Base-by-base conservation (phyloP, 2,888 invertebrate genomes). In the Agrochola circellaris region DNA sequence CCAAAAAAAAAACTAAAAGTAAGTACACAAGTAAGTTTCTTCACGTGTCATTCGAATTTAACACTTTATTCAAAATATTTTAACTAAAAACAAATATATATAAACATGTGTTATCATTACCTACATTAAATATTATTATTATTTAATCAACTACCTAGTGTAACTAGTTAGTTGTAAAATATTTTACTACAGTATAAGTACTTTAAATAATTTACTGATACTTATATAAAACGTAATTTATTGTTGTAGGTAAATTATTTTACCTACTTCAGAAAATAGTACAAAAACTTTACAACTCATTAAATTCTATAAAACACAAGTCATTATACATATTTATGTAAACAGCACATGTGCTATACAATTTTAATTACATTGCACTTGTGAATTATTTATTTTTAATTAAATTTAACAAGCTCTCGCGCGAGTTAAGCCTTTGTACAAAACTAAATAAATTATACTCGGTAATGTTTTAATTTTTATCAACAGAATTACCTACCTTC, bases 351-450 rank as follows among this genome's bases (percentile, higher is more conserved):
- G 26, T 66, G 34, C 60, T 60, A 34, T 34, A 34, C n/a, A 62
- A 23, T 51, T 75, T 34, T 51, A 75, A 75, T 75, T 51, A 58
- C 23, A 61, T 30, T 45, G 30, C 20, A 45, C 42, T 58, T 68
- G 42, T 75, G 26, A 58, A 75, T 61, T 67, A 81, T 74, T 45
- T 81, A 66, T 56, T 38, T 67, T 74, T 56, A 67, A 62, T 81
- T 74, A 62, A 45, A 56, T 45, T 56, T 54, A 81, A 81, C 66
- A 34, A 26, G 34, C 34, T 30, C 20, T 38, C 34, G 60, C 15
- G 15, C 45, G 54, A 15, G 38, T 48, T 48, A 66, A 81, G 26
- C 75, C 48, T 74, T 61, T 66, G 60, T 66, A n/a, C 54, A 81
- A 66, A 45, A 54, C 72, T 20, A 42, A 72, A 64, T 72, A 72